Percentiles rank a stretch among this genome's conserved stretches.
Evolutionary conservation across 1,140 invertebrate genomes (phyloP).

Genomic region (Pararge aegeria): DNA sequence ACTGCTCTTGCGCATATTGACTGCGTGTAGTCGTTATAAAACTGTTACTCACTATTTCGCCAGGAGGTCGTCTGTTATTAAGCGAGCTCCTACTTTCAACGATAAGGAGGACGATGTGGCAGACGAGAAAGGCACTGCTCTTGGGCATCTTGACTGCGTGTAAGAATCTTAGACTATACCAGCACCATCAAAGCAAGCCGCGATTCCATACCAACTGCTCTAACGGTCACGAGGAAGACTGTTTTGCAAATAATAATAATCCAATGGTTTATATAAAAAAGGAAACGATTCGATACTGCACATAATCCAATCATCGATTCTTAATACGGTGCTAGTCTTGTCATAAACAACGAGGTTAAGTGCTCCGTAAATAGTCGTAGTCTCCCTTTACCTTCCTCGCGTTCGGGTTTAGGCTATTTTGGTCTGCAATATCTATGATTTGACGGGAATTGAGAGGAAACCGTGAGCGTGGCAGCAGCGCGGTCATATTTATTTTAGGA

Average conservation of each 20-base stretch:
- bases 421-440: slow-evolving; percentile 45
- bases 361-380: slow-evolving; percentile 58
- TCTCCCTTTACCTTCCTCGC: slow-evolving; percentile 51
- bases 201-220: too few species aligned
- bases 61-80: too few species aligned
- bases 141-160: too few species aligned
- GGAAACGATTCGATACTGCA: slow-evolving; percentile 8
- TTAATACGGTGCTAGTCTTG: slow-evolving; percentile 57
- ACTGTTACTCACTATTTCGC: too few species aligned
- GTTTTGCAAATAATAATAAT: not conserved
- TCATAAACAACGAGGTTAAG: slow-evolving; percentile 72
- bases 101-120: too few species aligned
- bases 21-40: too few species aligned
- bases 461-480: slow-evolving; percentile 31
- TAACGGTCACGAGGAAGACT: too few species aligned
- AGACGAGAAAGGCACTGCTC: too few species aligned
- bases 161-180: too few species aligned
- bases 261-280: not conserved
- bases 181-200: too few species aligned
- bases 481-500: slow-evolving; percentile 42
- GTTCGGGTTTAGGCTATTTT: slow-evolving; percentile 52
- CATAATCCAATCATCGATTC: slow-evolving; percentile 43
- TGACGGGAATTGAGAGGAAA: slow-evolving; percentile 41
- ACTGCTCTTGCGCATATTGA: too few species aligned
- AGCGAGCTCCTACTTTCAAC: too few species aligned